Conservation (phyloP, 1,140 invertebrate genomes). For the Solenopsis fugax region DNA sequence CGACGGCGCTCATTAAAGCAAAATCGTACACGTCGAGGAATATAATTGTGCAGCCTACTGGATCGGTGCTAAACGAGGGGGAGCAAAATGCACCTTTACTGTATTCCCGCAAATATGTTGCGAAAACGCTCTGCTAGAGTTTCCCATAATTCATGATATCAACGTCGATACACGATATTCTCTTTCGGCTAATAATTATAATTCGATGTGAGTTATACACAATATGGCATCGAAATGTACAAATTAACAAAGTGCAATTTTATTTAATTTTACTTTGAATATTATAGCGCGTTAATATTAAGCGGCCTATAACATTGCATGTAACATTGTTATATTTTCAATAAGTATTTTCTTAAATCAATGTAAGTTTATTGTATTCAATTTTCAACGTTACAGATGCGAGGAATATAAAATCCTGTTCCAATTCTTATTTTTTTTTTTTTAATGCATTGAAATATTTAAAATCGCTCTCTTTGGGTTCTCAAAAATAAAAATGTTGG, state of each 20-base stretch:
- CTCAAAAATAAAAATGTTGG: neutral
- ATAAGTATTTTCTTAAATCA: neutral
- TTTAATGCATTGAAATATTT: neutral
- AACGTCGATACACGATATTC: neutral
- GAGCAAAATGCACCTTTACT: slow-evolving; percentile 25
- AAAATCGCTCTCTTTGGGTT: neutral
- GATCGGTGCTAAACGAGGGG: slow-evolving; percentile 32
- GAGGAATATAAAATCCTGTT: neutral
- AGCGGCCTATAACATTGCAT: neutral
- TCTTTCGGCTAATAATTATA: slow-evolving; percentile 6
- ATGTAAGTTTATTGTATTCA: neutral
- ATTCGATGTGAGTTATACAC: neutral
- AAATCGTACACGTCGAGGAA: slow-evolving; percentile 46
- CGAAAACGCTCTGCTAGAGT: slow-evolving; percentile 14
- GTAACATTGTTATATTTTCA: neutral
- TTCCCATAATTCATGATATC: neutral
- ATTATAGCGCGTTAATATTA: neutral
- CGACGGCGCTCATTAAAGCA: slow-evolving; percentile 44
- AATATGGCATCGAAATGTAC: neutral
- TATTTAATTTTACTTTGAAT: neutral
- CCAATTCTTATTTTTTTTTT: neutral
- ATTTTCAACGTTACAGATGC: neutral
- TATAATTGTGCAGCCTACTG: slow-evolving; percentile 39
- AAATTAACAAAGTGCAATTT: slow-evolving; percentile 5
- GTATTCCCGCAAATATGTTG: neutral